These are phyloP conservation scores for Chloroceryle aenea DNA, from an alignment of 2,113 vertebrate genomes.

Conservation along the genomic window DNA sequence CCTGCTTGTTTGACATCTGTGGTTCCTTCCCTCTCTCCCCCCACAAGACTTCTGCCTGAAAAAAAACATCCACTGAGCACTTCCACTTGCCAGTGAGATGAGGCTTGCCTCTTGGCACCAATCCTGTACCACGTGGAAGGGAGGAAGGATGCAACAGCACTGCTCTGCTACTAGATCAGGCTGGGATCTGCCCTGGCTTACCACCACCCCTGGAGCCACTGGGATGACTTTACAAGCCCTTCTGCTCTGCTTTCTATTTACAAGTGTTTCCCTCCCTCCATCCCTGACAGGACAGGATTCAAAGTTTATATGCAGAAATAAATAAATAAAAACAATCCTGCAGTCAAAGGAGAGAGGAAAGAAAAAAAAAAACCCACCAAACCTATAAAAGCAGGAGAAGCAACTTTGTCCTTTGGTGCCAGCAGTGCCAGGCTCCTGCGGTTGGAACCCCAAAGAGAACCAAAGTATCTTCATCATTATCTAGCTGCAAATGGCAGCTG, in stretches of 20 bases:
- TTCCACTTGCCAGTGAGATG: neutral
- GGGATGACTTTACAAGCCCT: neutral
- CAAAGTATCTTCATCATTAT: slow-evolving; percentile 20
- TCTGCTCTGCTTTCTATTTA: neutral
- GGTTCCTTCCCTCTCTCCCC: neutral
- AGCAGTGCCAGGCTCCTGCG: neutral
- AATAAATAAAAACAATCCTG: neutral
- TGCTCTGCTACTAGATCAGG: no score
- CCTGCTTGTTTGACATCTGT: neutral
- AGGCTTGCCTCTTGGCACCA: neutral
- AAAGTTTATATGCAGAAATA: neutral
- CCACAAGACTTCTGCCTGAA: neutral
- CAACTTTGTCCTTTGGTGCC: slow-evolving; percentile 17
- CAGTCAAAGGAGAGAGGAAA: neutral
- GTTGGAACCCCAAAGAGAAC: slow-evolving; percentile 27
- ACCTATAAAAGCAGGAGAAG: neutral
- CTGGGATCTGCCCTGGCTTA: neutral
- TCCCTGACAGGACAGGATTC: neutral
- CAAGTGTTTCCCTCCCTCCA: neutral
- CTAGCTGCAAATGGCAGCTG: slow-evolving; percentile 3
- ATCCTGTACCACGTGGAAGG: rapidly evolving
- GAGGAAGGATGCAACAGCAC: neutral
- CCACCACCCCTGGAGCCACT: neutral
- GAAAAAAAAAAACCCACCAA: neutral
- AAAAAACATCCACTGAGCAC: neutral